These are phyloP conservation scores for Anoplolepis gracilipes DNA, from an alignment of 1,140 invertebrate genomes.

Conservation along the genomic window DNA sequence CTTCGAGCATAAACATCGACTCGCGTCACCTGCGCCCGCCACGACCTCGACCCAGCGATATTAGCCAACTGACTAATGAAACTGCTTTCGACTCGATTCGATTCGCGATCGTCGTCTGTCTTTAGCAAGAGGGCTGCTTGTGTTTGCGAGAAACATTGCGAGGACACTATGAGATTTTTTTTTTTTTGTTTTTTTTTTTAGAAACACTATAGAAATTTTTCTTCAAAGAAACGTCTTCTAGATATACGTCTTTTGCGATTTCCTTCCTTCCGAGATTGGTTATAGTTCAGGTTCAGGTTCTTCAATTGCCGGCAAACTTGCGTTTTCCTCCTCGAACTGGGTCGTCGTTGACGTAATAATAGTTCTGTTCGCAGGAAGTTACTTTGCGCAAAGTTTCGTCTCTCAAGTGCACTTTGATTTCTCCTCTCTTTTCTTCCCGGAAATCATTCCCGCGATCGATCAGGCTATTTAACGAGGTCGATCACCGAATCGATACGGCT, in stretches of 20 bases:
- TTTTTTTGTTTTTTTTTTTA: too few species aligned
- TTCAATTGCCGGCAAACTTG: neutral
- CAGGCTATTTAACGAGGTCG: neutral
- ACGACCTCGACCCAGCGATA: conserved; percentile 48
- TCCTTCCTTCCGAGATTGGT: neutral
- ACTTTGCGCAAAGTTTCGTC: conserved; percentile 12
- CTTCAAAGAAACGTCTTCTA: too few species aligned
- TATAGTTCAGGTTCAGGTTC: neutral
- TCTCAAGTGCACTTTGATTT: neutral
- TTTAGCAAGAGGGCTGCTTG: too few species aligned
- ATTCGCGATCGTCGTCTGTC: conserved; percentile 27
- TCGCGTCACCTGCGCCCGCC: conserved; percentile 59
- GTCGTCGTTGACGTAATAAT: neutral
- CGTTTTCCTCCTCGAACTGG: neutral
- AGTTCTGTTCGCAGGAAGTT: neutral
- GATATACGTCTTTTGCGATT: neutral
- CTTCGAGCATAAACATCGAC: conserved; percentile 79
- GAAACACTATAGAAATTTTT: too few species aligned
- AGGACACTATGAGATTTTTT: neutral
- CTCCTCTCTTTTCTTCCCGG: neutral
- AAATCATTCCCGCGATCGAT: conserved; percentile 3
- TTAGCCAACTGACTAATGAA: neutral
- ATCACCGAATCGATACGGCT: conserved; percentile 34
- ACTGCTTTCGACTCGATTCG: conserved; percentile 51
- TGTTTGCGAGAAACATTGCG: neutral